Evolutionary conservation across 2,797 vertebrate species (phyloP).

Genomic region (Pseudomugil gertrudae): DNA sequence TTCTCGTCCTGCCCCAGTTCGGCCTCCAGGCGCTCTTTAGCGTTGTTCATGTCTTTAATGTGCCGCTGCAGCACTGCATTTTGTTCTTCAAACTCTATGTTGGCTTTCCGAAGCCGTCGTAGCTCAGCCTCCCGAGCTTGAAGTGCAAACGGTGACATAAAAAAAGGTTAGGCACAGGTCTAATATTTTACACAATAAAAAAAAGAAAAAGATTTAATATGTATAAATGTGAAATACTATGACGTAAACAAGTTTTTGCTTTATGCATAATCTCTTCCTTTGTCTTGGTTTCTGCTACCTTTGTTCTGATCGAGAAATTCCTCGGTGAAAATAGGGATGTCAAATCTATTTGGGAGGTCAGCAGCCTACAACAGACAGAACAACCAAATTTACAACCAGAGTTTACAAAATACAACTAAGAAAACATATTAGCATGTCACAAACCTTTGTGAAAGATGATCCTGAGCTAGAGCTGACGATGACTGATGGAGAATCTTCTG

Average conservation of each 20-base stretch:
- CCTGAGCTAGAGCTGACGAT: constrained; percentile 78
- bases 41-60: constrained; percentile 95
- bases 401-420: neutral
- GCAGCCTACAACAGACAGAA: constrained; percentile 72
- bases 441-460: constrained; percentile 77
- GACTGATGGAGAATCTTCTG: constrained; percentile 82
- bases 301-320: constrained; percentile 99
- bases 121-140: constrained; percentile 95
- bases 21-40: constrained; percentile 95
- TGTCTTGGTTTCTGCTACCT: constrained; percentile 79
- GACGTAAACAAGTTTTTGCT: neutral
- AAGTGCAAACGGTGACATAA: neutral
- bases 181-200: neutral
- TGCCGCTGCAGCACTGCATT: constrained; percentile 94
- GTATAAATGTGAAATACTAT: neutral
- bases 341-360: constrained; percentile 87
- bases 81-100: constrained; percentile 97
- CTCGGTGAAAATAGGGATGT: constrained; percentile 97
- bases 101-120: constrained; percentile 93
- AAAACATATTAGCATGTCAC: neutral
- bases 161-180: neutral
- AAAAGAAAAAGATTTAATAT: neutral
- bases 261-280: neutral
- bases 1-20: constrained; percentile 93
- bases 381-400: neutral